Evolutionary conservation across 1,140 invertebrate species (phyloP), one percentile per base, ranked within the genome.

Genomic region (Pseudobourletiella spinata): DNA sequence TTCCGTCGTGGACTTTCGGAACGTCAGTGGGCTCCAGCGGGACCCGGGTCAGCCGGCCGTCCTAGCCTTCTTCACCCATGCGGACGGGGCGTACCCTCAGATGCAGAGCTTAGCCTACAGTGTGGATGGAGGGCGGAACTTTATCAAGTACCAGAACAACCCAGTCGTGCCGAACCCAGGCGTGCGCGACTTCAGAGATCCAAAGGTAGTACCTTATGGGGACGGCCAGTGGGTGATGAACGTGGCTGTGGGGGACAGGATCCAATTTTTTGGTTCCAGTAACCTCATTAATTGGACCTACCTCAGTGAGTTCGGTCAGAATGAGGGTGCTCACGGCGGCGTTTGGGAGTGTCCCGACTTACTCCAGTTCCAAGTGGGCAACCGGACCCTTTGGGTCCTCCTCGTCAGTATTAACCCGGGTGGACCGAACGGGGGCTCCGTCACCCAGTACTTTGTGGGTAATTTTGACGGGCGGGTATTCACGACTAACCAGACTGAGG

Each of bases 341-440:
- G 63, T 65, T 29, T 68, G 63, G 63, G 67, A 68, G 48, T 68
- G 67, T 56, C 67, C 67, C 16, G 67, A 68, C 46, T 51, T 68
- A 25, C 35, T 68, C 24, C 25, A 1, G 32, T 8, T 64, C 20
- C 1, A 30, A 54, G 16, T 55, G 51, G 16, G 25, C 44, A 3
- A 48, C 48, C 25, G 35, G 57, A 18, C 39, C 25, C 28, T 22
- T 54, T 68, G 66, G 66, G 63, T 65, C 28, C 35, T 68, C 16
- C 39, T 68, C 3, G 63, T 63, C 4, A 60, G 57, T n/a, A 62
- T 63, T 26, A 65, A 65, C 39, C 63, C 63, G 3, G 67, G 63
- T 1, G 67, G 67, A 20, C 67, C 67, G 2, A 68, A 62, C 22
- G 48, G 51, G 4, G 67, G 67, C 0, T 62, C 59, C 16, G 61